Conservation (phyloP, 2,888 invertebrate genomes). For the Lochmaea capreae region DNA sequence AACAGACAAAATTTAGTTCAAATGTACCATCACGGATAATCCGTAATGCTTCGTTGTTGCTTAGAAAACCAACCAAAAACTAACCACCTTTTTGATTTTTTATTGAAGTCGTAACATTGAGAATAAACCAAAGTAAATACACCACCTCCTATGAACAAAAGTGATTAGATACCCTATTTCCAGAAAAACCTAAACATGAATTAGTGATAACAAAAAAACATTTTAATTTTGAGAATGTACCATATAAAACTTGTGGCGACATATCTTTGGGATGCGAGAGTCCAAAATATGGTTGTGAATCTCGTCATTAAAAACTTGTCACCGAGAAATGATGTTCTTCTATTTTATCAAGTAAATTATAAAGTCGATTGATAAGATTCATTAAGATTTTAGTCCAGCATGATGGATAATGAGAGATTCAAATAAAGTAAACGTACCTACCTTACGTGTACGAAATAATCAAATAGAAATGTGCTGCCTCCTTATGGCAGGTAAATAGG, state of each 20-base stretch:
- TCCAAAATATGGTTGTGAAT: background rate
- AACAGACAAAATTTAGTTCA: background rate
- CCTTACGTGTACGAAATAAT: background rate
- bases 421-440: background rate
- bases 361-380: no score
- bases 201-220: slow-evolving; percentile 5
- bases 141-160: slow-evolving; percentile 31
- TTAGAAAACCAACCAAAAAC: background rate
- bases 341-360: no score
- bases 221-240: background rate
- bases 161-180: slow-evolving; percentile 33
- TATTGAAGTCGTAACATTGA: slow-evolving; percentile 14
- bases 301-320: background rate
- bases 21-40: background rate
- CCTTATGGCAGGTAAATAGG: background rate
- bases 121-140: slow-evolving; percentile 19
- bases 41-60: no score
- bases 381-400: background rate
- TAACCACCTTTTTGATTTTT: background rate
- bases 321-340: background rate
- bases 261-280: background rate
- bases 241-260: background rate
- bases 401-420: background rate
- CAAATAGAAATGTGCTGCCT: background rate
- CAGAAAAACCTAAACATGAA: slow-evolving; percentile 31